Conservation (phyloP, 2,797 vertebrate species). For the Sebastes nivosus region DNA sequence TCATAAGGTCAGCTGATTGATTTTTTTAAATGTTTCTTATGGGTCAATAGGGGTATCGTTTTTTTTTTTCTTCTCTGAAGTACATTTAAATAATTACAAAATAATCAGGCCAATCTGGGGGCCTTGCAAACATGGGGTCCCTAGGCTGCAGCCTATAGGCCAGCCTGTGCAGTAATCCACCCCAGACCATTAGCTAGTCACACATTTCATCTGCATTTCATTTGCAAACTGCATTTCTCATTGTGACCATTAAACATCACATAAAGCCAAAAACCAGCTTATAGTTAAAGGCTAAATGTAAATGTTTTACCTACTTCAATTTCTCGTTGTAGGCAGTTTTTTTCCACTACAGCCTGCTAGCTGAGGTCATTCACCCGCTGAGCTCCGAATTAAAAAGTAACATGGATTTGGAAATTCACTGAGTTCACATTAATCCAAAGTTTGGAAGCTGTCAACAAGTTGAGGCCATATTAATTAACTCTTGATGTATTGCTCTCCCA, state of each 20-base stretch:
- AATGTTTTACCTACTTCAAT: not conserved
- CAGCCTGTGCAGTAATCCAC: no score
- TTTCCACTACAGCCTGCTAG: not conserved
- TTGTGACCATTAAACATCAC: not conserved
- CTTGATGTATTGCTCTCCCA: not conserved
- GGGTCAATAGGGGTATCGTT: no score
- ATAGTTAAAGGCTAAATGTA: not conserved
- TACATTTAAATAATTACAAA: no score
- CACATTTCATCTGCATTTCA: not conserved
- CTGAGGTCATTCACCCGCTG: slow-evolving; percentile 24
- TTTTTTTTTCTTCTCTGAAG: no score
- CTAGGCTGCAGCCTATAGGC: no score
- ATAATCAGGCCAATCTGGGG: no score
- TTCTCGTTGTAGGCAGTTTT: not conserved
- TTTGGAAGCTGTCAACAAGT: not conserved
- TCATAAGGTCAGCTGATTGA: not conserved
- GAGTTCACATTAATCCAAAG: slow-evolving; percentile 8
- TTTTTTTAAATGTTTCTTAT: no score
- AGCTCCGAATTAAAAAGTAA: slow-evolving; percentile 16
- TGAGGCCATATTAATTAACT: slow-evolving; percentile 17
- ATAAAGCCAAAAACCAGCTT: not conserved
- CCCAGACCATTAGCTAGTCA: not conserved
- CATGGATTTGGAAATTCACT: slow-evolving; percentile 25
- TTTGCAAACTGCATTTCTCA: not conserved
- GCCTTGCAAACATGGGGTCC: no score